Percentiles rank a stretch among this genome's conserved stretches.
Conservation (phyloP, 2,113 vertebrate genomes). For the Semicossyphus pulcher region DNA sequence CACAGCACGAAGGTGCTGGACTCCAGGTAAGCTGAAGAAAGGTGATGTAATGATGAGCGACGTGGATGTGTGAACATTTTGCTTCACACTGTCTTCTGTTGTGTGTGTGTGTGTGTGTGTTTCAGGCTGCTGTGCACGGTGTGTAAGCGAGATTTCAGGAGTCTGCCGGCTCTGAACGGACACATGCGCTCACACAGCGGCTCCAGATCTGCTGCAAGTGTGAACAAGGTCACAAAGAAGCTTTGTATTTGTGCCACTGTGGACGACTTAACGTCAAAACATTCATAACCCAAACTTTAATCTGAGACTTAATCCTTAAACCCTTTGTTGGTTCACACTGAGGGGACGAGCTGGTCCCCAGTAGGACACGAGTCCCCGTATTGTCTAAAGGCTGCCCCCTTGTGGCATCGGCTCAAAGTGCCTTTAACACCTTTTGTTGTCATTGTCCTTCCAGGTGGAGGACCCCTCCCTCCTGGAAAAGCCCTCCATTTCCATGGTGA, state of each 20-base stretch:
- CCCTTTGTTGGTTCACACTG: no score
- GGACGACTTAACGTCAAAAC: no score
- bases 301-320: no score
- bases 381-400: neutral
- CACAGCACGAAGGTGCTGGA: neutral
- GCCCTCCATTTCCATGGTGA: conserved; percentile 19
- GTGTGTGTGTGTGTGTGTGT: conserved; percentile 14
- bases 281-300: no score
- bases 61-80: no score
- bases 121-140: conserved; percentile 60
- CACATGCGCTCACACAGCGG: conserved; percentile 68
- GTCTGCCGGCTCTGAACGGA: conserved; percentile 57
- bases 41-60: no score
- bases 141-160: conserved; percentile 73
- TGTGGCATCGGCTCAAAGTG: neutral
- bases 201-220: neutral
- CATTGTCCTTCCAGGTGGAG: neutral
- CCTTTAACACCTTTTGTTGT: neutral
- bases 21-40: conserved; percentile 37
- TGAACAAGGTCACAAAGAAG: conserved; percentile 48
- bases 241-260: no score
- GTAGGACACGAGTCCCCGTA: neutral
- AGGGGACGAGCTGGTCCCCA: no score
- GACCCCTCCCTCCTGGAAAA: neutral
- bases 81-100: no score